Base-by-base conservation (phyloP, 2,888 invertebrate genomes). In the Gonocerus acuteangulatus region DNA sequence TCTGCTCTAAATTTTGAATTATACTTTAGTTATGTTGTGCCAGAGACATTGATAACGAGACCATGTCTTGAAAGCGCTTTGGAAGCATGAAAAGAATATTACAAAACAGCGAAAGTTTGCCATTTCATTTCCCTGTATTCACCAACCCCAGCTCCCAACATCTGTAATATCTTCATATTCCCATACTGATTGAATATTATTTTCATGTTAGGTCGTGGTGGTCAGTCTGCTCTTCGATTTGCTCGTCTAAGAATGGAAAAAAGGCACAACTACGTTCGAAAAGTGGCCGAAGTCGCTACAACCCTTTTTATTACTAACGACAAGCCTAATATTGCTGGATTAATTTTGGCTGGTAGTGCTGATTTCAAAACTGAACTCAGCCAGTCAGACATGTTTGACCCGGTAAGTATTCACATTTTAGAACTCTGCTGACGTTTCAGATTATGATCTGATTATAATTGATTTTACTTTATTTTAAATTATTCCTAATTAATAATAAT, bases 371-470 rank as follows among this genome's bases (percentile, higher is more conserved):
- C 97, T 68, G 99, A 99, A 76, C 85, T 99, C 71, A 95, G 95
- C 74, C 97, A 97, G 79, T 97, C 97, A 0, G 97, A 99, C 74
- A 97, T 99, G 96, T 99, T 99, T 77, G 99, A 99, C 80, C 95
- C 93, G 73, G 95, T 95, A 75, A 82, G 86, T 81, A 62, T 51
- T 22, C 15, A 11, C 16, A 13, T 52, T 44, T 60, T 16, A 18
- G 23, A 48, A 23, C 23, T 1, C 15, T 48, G 13, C 4, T 27
- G 27, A 27, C 27, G 9, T 27, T 27, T 27, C n/a, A n/a, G n/a
- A 42, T 59, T 22, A 48, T 51, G 42, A 45, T 48, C 51, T 54
- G 23, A 27, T 42, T 49, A 60, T 3, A 9, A 34, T 34, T 34
- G 7, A 9, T 34, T 34, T 34, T 13, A 9, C 11, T 34, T 34